A percentile compares a stretch with the other conserved stretches of the same genome.
phyloP scores from a whole-genome alignment of 1,140 invertebrate species.

The Thereuonema tuberculata region DNA sequence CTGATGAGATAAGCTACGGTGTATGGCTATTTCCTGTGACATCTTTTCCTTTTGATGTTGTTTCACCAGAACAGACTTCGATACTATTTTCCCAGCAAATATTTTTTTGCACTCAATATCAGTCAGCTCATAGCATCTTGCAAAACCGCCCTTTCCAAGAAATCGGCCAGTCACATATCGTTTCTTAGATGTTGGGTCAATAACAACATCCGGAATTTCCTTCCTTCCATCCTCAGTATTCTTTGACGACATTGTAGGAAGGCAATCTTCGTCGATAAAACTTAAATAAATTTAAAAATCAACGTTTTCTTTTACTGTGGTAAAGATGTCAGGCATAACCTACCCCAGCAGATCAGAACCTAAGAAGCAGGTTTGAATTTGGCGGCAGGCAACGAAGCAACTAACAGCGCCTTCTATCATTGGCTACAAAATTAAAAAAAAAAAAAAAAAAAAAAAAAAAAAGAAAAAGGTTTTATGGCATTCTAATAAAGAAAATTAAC shows the following conservation, averaged over 20 bases:
- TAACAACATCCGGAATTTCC: constrained; percentile 68
- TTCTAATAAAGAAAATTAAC: no score
- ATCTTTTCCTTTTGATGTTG: constrained; percentile 84
- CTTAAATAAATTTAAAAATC: no score
- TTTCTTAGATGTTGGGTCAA: constrained; percentile 53
- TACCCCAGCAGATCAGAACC: no score
- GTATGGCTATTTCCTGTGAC: constrained; percentile 84
- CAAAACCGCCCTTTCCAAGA: constrained; percentile 92
- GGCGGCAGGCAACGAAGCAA: no score
- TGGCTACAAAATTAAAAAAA: no score
- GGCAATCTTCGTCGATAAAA: no score
- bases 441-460: no score
- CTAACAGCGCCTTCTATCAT: no score
- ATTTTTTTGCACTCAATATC: constrained; percentile 59
- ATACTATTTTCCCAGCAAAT: constrained; percentile 93
- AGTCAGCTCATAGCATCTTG: constrained; percentile 92
- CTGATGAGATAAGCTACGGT: constrained; percentile 66
- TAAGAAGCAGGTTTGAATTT: no score
- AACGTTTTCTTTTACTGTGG: no score
- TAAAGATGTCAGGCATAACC: no score
- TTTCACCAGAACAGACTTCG: constrained; percentile 80
- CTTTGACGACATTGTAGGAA: constrained; percentile 1
- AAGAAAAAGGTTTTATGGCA: no score
- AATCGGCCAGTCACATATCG: constrained; percentile 66
- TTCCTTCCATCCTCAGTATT: constrained; percentile 20